A percentile compares a stretch with the other conserved stretches of the same genome.
phyloP scores from a whole-genome alignment of 2,113 vertebrate species.

The Petaurus breviceps region DNA sequence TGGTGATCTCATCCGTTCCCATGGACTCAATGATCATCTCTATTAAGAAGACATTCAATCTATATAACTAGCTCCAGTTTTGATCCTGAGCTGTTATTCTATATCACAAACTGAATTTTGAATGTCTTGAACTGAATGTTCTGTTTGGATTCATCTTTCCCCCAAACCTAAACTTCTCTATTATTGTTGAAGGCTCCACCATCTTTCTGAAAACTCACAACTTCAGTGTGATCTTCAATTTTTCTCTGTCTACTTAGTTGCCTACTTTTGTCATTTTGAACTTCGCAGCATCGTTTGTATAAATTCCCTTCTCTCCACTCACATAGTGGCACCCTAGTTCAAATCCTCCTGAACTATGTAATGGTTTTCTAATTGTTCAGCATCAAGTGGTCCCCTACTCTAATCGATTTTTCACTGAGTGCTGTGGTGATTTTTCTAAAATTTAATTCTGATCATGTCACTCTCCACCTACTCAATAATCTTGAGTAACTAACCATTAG shows the following conservation, averaged over 20 bases:
- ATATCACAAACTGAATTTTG: no score
- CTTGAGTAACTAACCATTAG: background rate
- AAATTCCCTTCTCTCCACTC: background rate
- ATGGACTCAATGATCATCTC: no score
- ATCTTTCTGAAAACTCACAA: background rate
- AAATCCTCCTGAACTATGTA: background rate
- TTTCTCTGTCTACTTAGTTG: background rate
- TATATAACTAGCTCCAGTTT: no score
- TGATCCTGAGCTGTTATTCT: no score
- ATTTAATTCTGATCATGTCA: background rate
- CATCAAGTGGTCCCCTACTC: background rate
- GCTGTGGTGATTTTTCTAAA: background rate
- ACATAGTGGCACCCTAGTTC: background rate
- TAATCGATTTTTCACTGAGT: background rate
- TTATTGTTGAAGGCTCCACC: background rate
- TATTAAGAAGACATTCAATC: no score
- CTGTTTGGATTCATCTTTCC: background rate
- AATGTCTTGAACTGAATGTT: background rate
- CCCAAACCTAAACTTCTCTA: background rate
- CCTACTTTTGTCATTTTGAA: background rate
- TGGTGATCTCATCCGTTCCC: no score
- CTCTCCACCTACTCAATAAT: background rate
- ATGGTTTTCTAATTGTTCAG: background rate
- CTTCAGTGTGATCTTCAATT: background rate
- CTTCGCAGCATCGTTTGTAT: background rate